phyloP scores from a whole-genome alignment of 2,888 invertebrate genomes.

The Gari tellinella region DNA sequence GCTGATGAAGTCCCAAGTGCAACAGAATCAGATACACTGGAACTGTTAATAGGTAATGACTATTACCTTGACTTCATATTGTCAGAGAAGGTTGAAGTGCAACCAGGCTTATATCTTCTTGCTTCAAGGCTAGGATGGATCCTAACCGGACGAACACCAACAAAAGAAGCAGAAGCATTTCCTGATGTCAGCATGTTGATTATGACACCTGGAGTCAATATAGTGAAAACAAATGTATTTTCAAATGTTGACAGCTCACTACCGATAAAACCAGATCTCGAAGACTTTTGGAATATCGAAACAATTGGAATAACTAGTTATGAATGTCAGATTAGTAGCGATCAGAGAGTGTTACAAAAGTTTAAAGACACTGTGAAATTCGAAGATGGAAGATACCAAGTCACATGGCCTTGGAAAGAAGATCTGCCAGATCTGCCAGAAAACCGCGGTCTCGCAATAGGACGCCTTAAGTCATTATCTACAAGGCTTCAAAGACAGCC shows the following conservation, averaged over 20 bases:
- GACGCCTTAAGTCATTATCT: constrained; percentile 9
- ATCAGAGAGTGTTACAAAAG: constrained; percentile 8
- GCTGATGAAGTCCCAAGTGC: constrained; percentile 18
- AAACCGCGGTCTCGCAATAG: constrained; percentile 28
- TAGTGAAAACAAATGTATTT: neutral
- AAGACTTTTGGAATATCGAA: constrained; percentile 30
- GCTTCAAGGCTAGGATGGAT: constrained; percentile 9
- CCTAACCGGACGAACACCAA: too few relatives aligned
- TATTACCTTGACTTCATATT: constrained; percentile 24
- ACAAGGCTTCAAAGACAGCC: constrained; percentile 11
- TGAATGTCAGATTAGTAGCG: constrained; percentile 2
- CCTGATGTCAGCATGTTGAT: constrained; percentile 19
- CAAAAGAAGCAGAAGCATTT: too few relatives aligned
- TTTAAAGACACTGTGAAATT: constrained; percentile 10
- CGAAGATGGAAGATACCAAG: constrained; percentile 13
- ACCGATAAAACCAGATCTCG: constrained; percentile 13
- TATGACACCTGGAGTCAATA: constrained; percentile 8
- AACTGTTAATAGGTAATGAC: constrained; percentile 28
- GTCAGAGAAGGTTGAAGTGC: constrained; percentile 11
- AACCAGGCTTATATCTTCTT: constrained; percentile 20
- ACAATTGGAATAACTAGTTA: constrained; percentile 14
- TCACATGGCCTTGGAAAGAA: constrained; percentile 24
- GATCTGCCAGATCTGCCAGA: constrained; percentile 14
- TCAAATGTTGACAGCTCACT: neutral
- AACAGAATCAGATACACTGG: constrained; percentile 8